phyloP scores from a whole-genome alignment of 1,140 invertebrate genomes.

The Watersipora subatra region DNA sequence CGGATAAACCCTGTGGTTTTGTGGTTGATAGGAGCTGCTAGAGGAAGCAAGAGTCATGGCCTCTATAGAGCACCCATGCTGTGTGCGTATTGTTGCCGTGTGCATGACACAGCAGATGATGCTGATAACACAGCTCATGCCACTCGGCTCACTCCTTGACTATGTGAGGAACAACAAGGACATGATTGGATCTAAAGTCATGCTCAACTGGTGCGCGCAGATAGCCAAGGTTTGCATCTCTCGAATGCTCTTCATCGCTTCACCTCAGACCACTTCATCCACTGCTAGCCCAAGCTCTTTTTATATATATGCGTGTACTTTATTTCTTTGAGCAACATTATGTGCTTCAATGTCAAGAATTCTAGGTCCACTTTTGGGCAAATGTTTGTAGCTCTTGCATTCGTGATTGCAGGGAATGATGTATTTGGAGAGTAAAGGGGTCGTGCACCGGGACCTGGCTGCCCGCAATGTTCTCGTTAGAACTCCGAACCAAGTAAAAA shows the following conservation, averaged over 20 bases:
- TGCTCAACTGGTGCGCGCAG: slow-evolving; percentile 95
- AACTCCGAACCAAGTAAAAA: neutral
- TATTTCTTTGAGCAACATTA: neutral
- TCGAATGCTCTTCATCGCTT: neutral
- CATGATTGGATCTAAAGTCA: slow-evolving; percentile 82
- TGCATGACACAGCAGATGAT: slow-evolving; percentile 96
- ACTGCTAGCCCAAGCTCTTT: neutral
- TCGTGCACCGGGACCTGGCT: slow-evolving; percentile 87
- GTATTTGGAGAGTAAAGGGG: slow-evolving; percentile 80
- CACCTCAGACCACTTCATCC: neutral
- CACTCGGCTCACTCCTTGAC: slow-evolving; percentile 82
- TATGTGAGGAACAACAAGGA: slow-evolving; percentile 84
- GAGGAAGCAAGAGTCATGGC: slow-evolving; percentile 98
- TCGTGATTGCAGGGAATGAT: slow-evolving; percentile 60
- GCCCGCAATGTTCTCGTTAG: slow-evolving; percentile 75
- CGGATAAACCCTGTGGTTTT: too few species aligned
- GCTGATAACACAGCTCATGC: slow-evolving; percentile 94
- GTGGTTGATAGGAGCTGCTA: slow-evolving; percentile 65
- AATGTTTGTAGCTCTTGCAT: neutral
- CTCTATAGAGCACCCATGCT: slow-evolving; percentile 84
- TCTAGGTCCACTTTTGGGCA: neutral
- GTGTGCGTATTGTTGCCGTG: slow-evolving; percentile 82
- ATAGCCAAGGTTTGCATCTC: slow-evolving; percentile 60
- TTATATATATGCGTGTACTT: neutral
- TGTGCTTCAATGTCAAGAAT: neutral